These are phyloP conservation scores for Geotrupes spiniger DNA, from an alignment of 2,888 invertebrate genomes.

Conservation along the genomic window DNA sequence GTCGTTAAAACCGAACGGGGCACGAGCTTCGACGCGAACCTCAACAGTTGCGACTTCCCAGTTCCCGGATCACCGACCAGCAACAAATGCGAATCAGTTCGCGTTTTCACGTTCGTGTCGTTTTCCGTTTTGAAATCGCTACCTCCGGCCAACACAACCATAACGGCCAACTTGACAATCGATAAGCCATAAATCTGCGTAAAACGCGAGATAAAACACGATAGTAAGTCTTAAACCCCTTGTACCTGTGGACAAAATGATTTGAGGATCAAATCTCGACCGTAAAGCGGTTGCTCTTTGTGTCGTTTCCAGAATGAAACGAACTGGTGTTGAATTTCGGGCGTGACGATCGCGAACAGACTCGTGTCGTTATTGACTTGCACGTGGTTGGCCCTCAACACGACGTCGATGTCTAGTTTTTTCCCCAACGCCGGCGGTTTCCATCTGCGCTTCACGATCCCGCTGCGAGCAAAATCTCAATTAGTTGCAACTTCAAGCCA, in stretches of 20 bases:
- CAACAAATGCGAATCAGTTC: slow-evolving; percentile 83
- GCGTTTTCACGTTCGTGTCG: slow-evolving; percentile 42
- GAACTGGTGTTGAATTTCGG: slow-evolving; percentile 69
- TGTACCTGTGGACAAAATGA: slow-evolving; percentile 85
- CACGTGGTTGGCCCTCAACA: slow-evolving; percentile 69
- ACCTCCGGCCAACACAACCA: slow-evolving; percentile 64
- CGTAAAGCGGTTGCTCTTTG: slow-evolving; percentile 62
- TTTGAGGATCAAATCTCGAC: slow-evolving; percentile 73
- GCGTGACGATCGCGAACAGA: slow-evolving; percentile 54
- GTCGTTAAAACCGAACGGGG: slow-evolving; percentile 81
- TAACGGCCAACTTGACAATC: slow-evolving; percentile 80
- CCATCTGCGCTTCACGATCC: slow-evolving; percentile 74
- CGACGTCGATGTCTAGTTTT: slow-evolving; percentile 67
- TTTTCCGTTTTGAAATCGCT: slow-evolving; percentile 47
- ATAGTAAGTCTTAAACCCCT: no score
- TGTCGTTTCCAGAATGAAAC: slow-evolving; percentile 69
- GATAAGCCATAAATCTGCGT: slow-evolving; percentile 83
- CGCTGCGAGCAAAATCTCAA: slow-evolving; percentile 55
- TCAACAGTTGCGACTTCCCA: slow-evolving; percentile 82
- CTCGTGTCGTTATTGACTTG: slow-evolving; percentile 59
- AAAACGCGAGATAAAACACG: slow-evolving; percentile 19
- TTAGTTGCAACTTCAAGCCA: no score
- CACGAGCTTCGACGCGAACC: slow-evolving; percentile 64
- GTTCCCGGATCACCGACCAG: slow-evolving; percentile 88
- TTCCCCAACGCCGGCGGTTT: slow-evolving; percentile 58